phyloP scores from a whole-genome alignment of 1,140 invertebrate genomes.

The Macrostomum lignano region DNA sequence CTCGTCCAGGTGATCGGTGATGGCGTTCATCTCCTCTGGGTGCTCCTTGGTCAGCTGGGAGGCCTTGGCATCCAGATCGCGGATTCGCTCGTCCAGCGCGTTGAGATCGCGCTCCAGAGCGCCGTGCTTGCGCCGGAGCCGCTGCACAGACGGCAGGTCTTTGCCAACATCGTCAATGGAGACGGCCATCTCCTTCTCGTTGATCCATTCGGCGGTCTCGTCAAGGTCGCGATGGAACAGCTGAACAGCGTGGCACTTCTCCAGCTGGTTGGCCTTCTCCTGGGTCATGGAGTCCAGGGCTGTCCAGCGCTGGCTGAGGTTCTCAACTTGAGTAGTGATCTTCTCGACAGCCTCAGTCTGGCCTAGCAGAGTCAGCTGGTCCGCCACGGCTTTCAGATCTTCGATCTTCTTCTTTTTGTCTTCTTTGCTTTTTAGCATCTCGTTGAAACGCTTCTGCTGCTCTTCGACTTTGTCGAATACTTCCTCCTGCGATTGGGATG shows the following conservation, averaged over 20 bases:
- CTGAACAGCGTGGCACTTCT: slow-evolving; percentile 90
- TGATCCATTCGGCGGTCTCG: slow-evolving; percentile 95
- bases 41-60: slow-evolving; percentile 75
- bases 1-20: slow-evolving; percentile 79
- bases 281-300: slow-evolving; percentile 20
- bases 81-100: slow-evolving; percentile 68
- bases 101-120: slow-evolving; percentile 82
- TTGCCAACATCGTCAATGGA: slow-evolving; percentile 82
- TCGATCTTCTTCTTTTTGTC: slow-evolving; percentile 9
- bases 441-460: slow-evolving; percentile 78
- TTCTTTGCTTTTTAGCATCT: slow-evolving; percentile 7
- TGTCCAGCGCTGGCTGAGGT: slow-evolving; percentile 21
- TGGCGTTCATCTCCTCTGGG: slow-evolving; percentile 81
- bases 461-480: no score
- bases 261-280: slow-evolving; percentile 66
- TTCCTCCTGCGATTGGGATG: no score
- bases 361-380: slow-evolving; percentile 70
- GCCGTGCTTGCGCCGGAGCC: slow-evolving; percentile 83
- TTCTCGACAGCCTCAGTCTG: slow-evolving; percentile 91
- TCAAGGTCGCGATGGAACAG: slow-evolving; percentile 92
- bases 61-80: slow-evolving; percentile 76
- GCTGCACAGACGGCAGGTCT: slow-evolving; percentile 79
- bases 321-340: slow-evolving; percentile 74
- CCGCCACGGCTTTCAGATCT: slow-evolving; percentile 33
- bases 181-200: slow-evolving; percentile 81